Evolutionary conservation across 2,113 vertebrate genomes (phyloP), one percentile per base, ranked within the genome.

Genomic region (Cacatua alba): DNA sequence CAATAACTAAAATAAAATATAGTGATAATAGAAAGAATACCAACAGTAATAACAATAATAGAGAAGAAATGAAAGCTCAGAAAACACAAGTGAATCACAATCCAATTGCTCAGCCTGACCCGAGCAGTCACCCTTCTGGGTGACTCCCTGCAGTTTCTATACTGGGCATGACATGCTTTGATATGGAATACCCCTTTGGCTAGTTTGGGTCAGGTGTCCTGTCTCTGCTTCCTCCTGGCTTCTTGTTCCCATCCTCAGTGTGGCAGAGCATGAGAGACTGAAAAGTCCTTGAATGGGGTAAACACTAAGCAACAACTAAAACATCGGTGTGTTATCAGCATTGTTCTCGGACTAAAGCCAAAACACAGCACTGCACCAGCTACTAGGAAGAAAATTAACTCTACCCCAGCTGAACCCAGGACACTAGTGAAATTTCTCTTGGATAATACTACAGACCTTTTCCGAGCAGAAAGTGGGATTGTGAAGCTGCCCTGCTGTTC

Each of bases 401-500:
- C 33, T 59, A 35, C 35, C 57, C 33, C 57, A 24, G 33, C 33
- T 59, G 57, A 59, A 35, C 35, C 21, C 57, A 59, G 33, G 57
- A 10, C 33, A 59, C 33, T 23, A 24, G 57, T 59, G 57, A 23
- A 59, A 35, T 59, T 59, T 59, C 57, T 35, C 57, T 59, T 24
- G 97, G 95, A 79, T 60, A 69, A 57, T 96, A 82, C 70, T 78
- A 74, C 88, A 97, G 94, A 88, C 64, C 15, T 95, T 97, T 95
- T 68, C 84, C 92, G 82, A 97, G 94, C 75, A 69, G 88, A 94
- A 79, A 70, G 70, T 80, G 91, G 97, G 94, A 93, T 96, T 97
- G 94, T 96, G 81, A 97, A 97, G 95, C 95, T 95, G 72, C 92
- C 97, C 93, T 80, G 87, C 97, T 98, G 97, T 98, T 98, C 97